Percentiles rank a stretch among this genome's conserved stretches.
phyloP scores from a whole-genome alignment of 2,797 vertebrate species.

The Eulemur coronatus region DNA sequence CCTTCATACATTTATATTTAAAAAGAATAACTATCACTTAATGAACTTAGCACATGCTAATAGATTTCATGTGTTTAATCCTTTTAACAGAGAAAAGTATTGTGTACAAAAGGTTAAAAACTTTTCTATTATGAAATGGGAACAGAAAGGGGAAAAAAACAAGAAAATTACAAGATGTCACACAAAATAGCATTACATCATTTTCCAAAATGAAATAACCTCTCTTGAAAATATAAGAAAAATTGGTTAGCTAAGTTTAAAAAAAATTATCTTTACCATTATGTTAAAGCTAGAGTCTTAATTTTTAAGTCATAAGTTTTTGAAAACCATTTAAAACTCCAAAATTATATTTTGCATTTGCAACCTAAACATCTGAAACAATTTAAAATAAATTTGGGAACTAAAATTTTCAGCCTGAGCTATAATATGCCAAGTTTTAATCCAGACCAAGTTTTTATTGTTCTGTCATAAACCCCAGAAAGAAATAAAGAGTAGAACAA shows the following conservation, averaged over 20 bases:
- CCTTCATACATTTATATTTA: not conserved
- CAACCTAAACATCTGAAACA: slow-evolving; percentile 28
- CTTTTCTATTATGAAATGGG: not conserved
- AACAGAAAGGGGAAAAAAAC: not conserved
- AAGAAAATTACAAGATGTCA: not conserved
- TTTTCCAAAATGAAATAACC: not conserved
- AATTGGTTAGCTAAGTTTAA: not conserved
- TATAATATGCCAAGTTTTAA: slow-evolving; percentile 23
- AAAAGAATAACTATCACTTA: not conserved
- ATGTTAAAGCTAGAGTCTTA: not conserved
- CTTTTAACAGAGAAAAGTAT: not conserved
- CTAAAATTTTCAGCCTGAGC: not conserved
- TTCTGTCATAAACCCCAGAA: not conserved
- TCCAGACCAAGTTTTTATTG: slow-evolving; percentile 9
- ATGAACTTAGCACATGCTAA: not conserved
- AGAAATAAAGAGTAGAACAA: not conserved
- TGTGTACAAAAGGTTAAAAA: not conserved
- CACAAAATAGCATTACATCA: not conserved
- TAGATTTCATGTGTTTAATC: not conserved
- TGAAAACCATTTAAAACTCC: not conserved
- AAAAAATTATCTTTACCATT: not conserved
- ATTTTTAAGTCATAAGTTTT: slow-evolving; percentile 29
- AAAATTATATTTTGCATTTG: slow-evolving; percentile 30
- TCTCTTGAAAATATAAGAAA: slow-evolving; percentile 29
- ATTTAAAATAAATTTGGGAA: slow-evolving; percentile 30